Evolutionary conservation across 1,140 invertebrate genomes (phyloP), one percentile per base, ranked within the genome.

Genomic region (Temnothorax curvispinosus): DNA sequence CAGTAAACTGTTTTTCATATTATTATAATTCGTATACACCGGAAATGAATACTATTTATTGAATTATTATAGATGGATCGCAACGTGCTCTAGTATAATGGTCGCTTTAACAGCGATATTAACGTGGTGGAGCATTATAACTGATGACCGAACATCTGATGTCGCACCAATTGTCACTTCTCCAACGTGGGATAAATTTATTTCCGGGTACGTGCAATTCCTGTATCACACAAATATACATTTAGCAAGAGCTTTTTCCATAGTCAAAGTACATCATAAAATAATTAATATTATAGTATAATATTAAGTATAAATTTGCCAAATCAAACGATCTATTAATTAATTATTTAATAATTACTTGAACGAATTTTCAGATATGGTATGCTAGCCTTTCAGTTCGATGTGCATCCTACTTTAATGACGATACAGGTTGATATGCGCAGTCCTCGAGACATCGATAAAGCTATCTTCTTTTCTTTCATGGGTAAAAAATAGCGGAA

Each of bases 391-490:
- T 96, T 96, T 80, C 95, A 97, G 96, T 98, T 98, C 89, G 97
- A 98, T 90, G 96, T 98, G 58, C 97, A 98, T 95, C 97, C 97
- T 4, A 97, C 97, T 87, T 94, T 98, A 71, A 95, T 98, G 91
- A 98, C 97, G 0, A 96, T 98, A 15, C 97, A 98, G 94, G 97
- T 98, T 60, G 97, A 98, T 91, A 98, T 98, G 97, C 96, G 96
- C 88, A 96, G 97, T 58, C 97, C 97, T 85, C 93, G 95, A 1
- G 96, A 97, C 85, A 96, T 98, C 21, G 95, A 96, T 86, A 95
- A 95, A 89, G 97, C 97, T 0, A 96, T 97, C 6, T 78, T 97
- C 1, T 93, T 95, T 52, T 97, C 96, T 21, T 98, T 98, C 94
- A 88, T 96, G 50, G 94, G 97, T 97, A 93, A 85, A n/a, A 74